phyloP scores from a whole-genome alignment of 2,113 vertebrate genomes.

The Dromas ardeola region DNA sequence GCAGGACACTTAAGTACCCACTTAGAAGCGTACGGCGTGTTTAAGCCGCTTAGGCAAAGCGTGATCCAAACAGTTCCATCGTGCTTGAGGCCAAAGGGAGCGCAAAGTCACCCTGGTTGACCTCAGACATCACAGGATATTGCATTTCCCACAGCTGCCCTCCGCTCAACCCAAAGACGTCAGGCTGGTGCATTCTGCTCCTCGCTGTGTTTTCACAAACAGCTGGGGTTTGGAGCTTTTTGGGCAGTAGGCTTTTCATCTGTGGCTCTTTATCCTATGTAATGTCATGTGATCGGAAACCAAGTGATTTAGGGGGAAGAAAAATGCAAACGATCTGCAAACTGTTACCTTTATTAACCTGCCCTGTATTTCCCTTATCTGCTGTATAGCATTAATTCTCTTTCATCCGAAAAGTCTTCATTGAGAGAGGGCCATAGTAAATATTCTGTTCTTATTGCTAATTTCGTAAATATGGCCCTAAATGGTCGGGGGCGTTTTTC shows the following conservation, averaged over 20 bases:
- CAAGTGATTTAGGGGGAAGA: neutral
- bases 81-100: accelerated
- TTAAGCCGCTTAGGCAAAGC: neutral
- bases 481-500: neutral
- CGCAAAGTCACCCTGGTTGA: accelerated
- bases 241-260: neutral
- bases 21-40: accelerated
- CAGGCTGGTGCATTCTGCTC: neutral
- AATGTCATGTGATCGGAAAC: neutral
- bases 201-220: neutral
- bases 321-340: neutral
- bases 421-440: neutral
- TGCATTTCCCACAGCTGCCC: neutral
- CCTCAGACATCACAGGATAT: accelerated
- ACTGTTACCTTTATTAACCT: neutral
- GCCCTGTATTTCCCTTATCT: neutral
- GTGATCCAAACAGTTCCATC: accelerated
- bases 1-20: neutral
- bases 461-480: neutral
- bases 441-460: neutral
- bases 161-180: neutral
- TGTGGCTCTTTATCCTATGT: neutral
- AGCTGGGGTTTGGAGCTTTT: neutral
- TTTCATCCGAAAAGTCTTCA: neutral
- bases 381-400: neutral